Percentiles rank a stretch among this genome's conserved stretches.
Conservation (phyloP, 1,140 invertebrate genomes). For the Drosophila parvula region DNA sequence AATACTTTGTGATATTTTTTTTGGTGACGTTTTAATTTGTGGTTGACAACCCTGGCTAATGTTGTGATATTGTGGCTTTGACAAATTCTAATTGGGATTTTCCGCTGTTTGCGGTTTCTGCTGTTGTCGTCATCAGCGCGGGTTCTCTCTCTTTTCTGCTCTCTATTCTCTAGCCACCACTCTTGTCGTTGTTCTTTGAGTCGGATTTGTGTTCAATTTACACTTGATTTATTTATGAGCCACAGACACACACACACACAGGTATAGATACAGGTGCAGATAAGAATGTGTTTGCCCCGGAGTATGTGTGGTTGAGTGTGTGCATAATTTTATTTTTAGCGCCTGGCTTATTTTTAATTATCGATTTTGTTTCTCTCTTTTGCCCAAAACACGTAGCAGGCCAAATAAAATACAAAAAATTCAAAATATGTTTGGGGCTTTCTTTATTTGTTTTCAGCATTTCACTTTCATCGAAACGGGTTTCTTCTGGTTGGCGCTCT, state of each 20-base stretch:
- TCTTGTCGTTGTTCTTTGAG: conserved; percentile 27
- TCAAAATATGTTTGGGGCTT: conserved; percentile 8
- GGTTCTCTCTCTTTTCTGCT: conserved; percentile 13
- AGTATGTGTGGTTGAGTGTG: conserved; percentile 25
- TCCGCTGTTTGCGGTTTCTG: conserved; percentile 46
- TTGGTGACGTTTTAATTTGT: neutral
- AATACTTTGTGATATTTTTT: neutral
- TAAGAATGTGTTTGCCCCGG: conserved; percentile 5
- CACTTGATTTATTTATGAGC: conserved; percentile 65
- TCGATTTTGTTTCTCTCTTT: conserved; percentile 51
- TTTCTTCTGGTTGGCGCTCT: conserved; percentile 13
- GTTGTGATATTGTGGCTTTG: conserved; percentile 36
- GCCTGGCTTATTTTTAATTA: conserved; percentile 69
- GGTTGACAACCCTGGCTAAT: conserved; percentile 20
- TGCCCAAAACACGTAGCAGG: conserved; percentile 18
- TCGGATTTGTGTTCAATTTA: conserved; percentile 60
- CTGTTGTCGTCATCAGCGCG: conserved; percentile 29
- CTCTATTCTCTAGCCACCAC: neutral
- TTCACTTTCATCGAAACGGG: conserved; percentile 36
- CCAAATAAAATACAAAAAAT: conserved; percentile 11
- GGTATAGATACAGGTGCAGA: conserved; percentile 16
- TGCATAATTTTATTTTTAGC: conserved; percentile 66
- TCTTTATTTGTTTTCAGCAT: conserved; percentile 7
- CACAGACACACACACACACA: conserved; percentile 18
- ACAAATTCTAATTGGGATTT: conserved; percentile 68